A percentile compares a stretch with the other conserved stretches of the same genome.
These are phyloP conservation scores for Drosophila setifemur DNA, from an alignment of 1,140 invertebrate genomes.

Conservation along the genomic window DNA sequence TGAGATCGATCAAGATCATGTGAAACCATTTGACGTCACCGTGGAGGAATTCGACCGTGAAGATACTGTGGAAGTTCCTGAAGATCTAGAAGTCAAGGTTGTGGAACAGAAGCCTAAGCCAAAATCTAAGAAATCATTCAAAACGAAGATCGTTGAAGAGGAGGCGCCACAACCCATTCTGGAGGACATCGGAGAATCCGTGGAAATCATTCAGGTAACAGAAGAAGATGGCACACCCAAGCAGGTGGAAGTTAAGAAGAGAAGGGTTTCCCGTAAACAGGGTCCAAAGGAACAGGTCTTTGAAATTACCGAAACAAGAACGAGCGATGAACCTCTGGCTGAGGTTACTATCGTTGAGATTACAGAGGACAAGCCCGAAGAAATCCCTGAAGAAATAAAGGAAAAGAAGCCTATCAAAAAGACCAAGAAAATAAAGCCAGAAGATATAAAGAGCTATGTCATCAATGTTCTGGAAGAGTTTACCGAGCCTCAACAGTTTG, in stretches of 20 bases:
- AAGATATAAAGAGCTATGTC: no score
- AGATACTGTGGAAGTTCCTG: slow-evolving; percentile 18
- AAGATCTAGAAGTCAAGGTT: slow-evolving; percentile 41
- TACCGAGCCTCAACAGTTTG: no score
- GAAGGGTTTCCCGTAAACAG: slow-evolving; percentile 49
- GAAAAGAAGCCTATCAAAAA: no score
- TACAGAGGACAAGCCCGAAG: slow-evolving; percentile 4
- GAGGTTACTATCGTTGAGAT: slow-evolving; percentile 51
- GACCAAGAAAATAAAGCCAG: no score
- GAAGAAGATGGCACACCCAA: slow-evolving; percentile 38
- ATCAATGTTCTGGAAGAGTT: no score
- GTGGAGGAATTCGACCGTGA: slow-evolving; percentile 29
- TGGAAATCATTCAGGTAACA: slow-evolving; percentile 24
- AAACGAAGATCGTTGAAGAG: slow-evolving; percentile 19
- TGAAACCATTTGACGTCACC: neutral
- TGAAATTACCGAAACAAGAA: slow-evolving; percentile 52
- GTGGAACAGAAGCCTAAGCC: slow-evolving; percentile 54
- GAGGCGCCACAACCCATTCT: slow-evolving; percentile 40
- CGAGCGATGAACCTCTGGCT: slow-evolving; percentile 44
- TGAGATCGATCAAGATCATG: slow-evolving; percentile 34
- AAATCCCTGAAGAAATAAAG: no score
- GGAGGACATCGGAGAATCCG: slow-evolving; percentile 44
- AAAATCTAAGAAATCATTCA: slow-evolving; percentile 50
- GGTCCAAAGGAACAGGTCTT: slow-evolving; percentile 53
- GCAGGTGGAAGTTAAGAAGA: slow-evolving; percentile 50